Base-by-base conservation (phyloP, 2,113 vertebrate species). In the Rhea americana region DNA sequence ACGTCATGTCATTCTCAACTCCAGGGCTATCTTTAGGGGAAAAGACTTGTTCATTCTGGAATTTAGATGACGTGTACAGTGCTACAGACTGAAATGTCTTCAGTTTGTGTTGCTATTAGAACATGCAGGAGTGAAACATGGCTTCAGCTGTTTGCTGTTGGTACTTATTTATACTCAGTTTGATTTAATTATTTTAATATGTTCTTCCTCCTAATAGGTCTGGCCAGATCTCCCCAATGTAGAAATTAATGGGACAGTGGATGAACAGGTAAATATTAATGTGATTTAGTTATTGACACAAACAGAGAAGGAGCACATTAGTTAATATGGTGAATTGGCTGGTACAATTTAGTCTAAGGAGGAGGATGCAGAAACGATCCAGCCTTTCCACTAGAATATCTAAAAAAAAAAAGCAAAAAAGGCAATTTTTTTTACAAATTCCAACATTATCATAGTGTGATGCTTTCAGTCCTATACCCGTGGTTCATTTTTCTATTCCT, bases 211-310 rank as follows among this genome's bases (percentile, higher is more conserved):
- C 70, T 73, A 5, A 15, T 65, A 99, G 99, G 99, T 99, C 24
- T 99, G 99, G 99, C 99, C 99, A n/a, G 99, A 99, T 97, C 90
- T 82, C 7, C 99, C 99, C n/a, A 68, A 96, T 41, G 24, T 99
- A 7, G 65, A 4, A 9, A 96, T 99, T 10, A 12, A 99, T 81
- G 50, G 89, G 2, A 96, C 97, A 43, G 72, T 98, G 48, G 97
- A 98, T 68, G 97, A 99, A 53, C 7, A 98, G 98, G 99, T 99
- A 98, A 76, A 56, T 7, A 13, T 21, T 20, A 15, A 1, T 13
- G 21, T 11, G 14, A n/a, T 41, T 37, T 30, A 37, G 5, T 32
- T 39, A 9, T 24, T 8, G 17, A 47, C 61, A 18, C 26, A 35
- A 32, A 21, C 3, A 15, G 59, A 26, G 61, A 30, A 13, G 41